These are phyloP conservation scores for Apamea sordens DNA, from an alignment of 2,888 invertebrate genomes.

Conservation along the genomic window DNA sequence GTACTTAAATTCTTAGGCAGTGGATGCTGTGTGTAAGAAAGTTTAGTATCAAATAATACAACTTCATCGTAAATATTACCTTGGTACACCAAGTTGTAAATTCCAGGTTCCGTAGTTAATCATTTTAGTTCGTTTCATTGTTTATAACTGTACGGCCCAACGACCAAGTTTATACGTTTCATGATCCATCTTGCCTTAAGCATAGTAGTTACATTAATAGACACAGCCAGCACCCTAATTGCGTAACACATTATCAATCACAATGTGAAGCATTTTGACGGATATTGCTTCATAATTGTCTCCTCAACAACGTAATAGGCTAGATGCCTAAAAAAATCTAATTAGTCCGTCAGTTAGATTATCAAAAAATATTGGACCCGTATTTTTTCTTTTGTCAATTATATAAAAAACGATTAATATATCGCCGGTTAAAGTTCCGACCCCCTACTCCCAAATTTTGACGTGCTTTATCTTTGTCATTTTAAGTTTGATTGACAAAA, in stretches of 20 bases:
- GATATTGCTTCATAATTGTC: not conserved
- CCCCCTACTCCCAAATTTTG: too few relatives aligned
- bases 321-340: too few relatives aligned
- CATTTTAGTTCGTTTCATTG: not conserved
- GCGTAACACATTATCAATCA: not conserved
- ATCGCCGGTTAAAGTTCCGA: too few relatives aligned
- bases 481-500: too few relatives aligned
- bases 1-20: constrained; percentile 17
- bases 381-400: too few relatives aligned
- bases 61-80: not conserved
- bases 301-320: not conserved
- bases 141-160: not conserved
- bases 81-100: not conserved
- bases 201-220: not conserved
- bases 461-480: too few relatives aligned
- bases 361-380: too few relatives aligned
- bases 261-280: not conserved
- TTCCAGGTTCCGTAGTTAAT: not conserved
- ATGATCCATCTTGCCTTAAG: not conserved
- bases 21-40: not conserved
- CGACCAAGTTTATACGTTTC: not conserved
- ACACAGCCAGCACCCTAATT: not conserved
- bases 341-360: too few relatives aligned
- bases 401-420: too few relatives aligned
- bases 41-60: not conserved